Base-by-base conservation (phyloP, 2,888 invertebrate genomes). In the Platerodrilus igneus region DNA sequence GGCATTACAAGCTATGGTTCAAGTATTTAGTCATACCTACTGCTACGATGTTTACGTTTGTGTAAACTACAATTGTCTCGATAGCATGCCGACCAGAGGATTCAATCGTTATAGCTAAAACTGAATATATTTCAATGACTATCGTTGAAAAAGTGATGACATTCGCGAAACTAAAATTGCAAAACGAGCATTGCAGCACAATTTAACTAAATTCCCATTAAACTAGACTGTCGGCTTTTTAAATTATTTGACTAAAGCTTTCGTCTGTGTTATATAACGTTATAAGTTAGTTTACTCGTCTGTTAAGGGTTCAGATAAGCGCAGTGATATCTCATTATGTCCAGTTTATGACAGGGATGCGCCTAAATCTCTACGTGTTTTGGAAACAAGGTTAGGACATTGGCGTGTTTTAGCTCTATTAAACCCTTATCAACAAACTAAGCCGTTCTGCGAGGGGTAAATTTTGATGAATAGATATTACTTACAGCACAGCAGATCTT, bases 291-390 rank as follows among this genome's bases (percentile, higher is more conserved):
- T 39, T 47, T 56, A 49, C 38, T 54, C 56, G 53, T 54, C 57
- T 56, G 59, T 56, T 55, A 59, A 57, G 51, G 55, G 37, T 37
- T 13, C 32, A 36, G 45, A 45, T 45, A 45, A 41, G 45, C 39
- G 32, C 17, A 29, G 37, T 35, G 57, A 55, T 57, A 58, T 60
- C 57, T 60, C 60, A 58, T 60, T 57, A 58, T 50, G 55, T 50
- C 56, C 52, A 51, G 50, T 58, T 58, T 58, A 60, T 55, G 57
- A 57, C 55, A 51, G 51, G 41, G 40, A 45, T 46, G 48, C 36
- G 41, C 46, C 45, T 39, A 36, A 42, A 46, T 25, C 42, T n/a
- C n/a, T 42, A 41, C 37, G 41, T 45, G 41, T 41, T 45, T 45
- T 41, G 28, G 34, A 32, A 45, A 36, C 40, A 36, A 36, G 45